Conservation (phyloP, 2,113 vertebrate species). For the Pteronura brasiliensis region DNA sequence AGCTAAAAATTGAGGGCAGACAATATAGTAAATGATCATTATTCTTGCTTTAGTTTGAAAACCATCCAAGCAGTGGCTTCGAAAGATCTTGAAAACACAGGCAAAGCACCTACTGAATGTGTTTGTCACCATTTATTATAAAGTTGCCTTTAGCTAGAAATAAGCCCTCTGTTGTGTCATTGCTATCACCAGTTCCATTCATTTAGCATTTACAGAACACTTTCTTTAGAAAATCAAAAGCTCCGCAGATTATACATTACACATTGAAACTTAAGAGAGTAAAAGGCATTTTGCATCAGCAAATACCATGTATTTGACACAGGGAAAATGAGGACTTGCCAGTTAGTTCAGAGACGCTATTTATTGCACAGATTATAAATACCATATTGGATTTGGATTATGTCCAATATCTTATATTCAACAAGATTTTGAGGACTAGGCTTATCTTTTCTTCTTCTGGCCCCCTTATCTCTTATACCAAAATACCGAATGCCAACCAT, state of each 20-base stretch:
- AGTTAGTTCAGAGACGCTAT: background rate
- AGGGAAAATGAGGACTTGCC: background rate
- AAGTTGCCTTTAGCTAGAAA: conserved; percentile 11
- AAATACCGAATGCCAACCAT: background rate
- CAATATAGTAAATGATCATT: background rate
- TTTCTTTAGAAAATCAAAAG: conserved; percentile 40
- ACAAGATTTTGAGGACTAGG: background rate
- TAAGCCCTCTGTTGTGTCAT: background rate
- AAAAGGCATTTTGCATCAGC: conserved; percentile 29
- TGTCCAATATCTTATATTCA: background rate
- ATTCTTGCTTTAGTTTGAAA: background rate
- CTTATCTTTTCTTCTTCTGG: background rate
- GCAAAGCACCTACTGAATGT: background rate
- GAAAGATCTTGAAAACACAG: background rate
- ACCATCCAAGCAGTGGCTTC: background rate
- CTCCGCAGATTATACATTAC: background rate
- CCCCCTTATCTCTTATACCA: background rate
- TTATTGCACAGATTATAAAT: conserved; percentile 10
- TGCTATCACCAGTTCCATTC: background rate
- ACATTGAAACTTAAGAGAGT: conserved; percentile 19
- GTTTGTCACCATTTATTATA: background rate
- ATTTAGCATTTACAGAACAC: background rate
- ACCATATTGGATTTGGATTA: background rate
- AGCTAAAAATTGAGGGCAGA: background rate
- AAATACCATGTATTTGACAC: background rate